Evolutionary conservation across 2,797 vertebrate species (phyloP).

Genomic region (Silurus lanzhouensis): DNA sequence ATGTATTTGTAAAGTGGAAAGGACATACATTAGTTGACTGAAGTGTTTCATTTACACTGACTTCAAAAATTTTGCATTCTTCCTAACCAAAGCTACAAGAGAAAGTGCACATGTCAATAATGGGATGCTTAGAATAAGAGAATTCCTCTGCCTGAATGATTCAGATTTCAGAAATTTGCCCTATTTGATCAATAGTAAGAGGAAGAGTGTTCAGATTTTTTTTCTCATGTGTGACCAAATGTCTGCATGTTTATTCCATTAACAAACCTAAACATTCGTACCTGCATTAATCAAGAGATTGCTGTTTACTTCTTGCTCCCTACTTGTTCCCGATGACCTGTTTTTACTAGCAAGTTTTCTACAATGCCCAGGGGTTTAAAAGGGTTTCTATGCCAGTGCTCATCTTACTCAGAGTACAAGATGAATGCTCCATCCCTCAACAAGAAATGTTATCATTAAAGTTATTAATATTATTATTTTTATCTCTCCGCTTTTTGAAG

Average conservation of each 20-base stretch:
- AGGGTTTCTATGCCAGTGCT: background rate
- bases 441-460: background rate
- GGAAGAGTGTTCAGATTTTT: background rate
- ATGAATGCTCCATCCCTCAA: background rate
- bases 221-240: background rate
- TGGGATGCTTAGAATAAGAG: background rate
- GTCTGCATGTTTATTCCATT: background rate
- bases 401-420: background rate
- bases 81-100: background rate
- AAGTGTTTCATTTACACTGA: background rate
- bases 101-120: background rate
- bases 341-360: background rate
- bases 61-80: background rate
- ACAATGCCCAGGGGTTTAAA: background rate
- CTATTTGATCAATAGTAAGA: background rate
- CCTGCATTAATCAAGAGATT: background rate
- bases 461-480: background rate
- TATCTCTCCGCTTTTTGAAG: background rate
- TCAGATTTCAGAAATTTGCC: background rate
- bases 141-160: background rate
- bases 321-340: conserved; percentile 5
- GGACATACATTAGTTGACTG: background rate
- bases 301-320: background rate
- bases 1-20: background rate
- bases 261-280: background rate